Evolutionary conservation across 2,797 vertebrate species (phyloP).

Genomic region (Lacerta agilis): DNA sequence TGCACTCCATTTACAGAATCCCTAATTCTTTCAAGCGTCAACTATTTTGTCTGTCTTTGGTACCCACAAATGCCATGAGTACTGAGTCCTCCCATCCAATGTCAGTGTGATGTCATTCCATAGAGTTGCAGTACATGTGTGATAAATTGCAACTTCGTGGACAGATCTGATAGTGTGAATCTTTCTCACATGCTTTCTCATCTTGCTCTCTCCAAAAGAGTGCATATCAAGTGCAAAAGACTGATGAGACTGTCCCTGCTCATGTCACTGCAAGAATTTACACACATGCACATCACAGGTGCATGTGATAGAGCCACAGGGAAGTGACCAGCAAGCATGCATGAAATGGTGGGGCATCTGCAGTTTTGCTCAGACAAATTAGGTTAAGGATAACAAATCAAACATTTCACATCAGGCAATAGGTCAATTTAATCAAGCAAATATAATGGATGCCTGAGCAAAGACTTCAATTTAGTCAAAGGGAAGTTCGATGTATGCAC

Average conservation of each 20-base stretch:
- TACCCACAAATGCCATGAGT: neutral
- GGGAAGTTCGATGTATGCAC: neutral
- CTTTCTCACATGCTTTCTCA: neutral
- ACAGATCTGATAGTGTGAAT: neutral
- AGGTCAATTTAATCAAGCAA: neutral
- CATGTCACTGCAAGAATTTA: neutral
- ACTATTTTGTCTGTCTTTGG: neutral
- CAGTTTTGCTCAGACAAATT: neutral
- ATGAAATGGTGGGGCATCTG: neutral
- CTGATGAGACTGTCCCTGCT: neutral
- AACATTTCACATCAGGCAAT: neutral
- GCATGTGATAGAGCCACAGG: neutral
- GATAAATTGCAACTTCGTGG: neutral
- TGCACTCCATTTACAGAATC: too few species aligned
- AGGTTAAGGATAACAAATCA: neutral
- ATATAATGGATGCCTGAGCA: neutral
- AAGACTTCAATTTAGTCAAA: neutral
- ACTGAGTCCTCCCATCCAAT: neutral
- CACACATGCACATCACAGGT: neutral
- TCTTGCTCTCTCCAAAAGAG: neutral
- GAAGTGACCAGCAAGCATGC: neutral
- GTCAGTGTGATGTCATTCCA: neutral
- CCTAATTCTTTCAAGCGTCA: neutral
- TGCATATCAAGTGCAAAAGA: neutral
- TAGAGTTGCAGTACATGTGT: neutral